Base-by-base conservation (phyloP, 2,888 invertebrate genomes). In the Drosophila borborema region DNA sequence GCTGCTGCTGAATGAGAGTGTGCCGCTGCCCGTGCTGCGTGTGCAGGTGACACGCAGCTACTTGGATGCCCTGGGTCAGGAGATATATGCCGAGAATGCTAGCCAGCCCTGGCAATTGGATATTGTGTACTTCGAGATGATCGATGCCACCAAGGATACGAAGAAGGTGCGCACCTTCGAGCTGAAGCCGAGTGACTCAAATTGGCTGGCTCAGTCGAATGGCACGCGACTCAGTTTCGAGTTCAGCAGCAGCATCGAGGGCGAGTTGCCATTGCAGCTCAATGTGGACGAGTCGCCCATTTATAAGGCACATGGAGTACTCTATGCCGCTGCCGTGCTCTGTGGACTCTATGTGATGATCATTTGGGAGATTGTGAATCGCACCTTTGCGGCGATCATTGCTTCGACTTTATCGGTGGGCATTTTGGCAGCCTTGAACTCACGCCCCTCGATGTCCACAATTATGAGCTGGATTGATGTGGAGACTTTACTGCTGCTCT, bases 391-490 rank as follows among this genome's bases (percentile, higher is more conserved):
- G 0, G 96, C 96, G 0, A 95, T 96, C 91, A 91, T 97, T 67
- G 96, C 95, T 0, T 96, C 96, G 0, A 95, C 96, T 0, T 94
- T 95, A 82, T 95, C 96, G 0, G 94, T 97, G 45, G 96, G 96
- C 28, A 95, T 96, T 56, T 91, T 97, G 72, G 95, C 97, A 0
- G 94, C 94, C 0, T 92, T 96, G 55, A 95, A 96, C 82, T 95
- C 96, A 93, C 94, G 96, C 62, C 97, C 97, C 2, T 94, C 95
- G 0, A 94, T 96, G 94, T 93, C 93, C 14, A 95, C 95, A 5
- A 94, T 97, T 2, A 95, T 97, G 78, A 95, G 95, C 0, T 97
- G 97, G 97, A 95, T 97, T 43, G 96, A 97, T 90, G 94, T 96
- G 45, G 96, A 96, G 84, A 96, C 96, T 0, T 86, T 96, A 34